phyloP scores from a whole-genome alignment of 2,888 invertebrate genomes.

The Hipparchia sbordonii region DNA sequence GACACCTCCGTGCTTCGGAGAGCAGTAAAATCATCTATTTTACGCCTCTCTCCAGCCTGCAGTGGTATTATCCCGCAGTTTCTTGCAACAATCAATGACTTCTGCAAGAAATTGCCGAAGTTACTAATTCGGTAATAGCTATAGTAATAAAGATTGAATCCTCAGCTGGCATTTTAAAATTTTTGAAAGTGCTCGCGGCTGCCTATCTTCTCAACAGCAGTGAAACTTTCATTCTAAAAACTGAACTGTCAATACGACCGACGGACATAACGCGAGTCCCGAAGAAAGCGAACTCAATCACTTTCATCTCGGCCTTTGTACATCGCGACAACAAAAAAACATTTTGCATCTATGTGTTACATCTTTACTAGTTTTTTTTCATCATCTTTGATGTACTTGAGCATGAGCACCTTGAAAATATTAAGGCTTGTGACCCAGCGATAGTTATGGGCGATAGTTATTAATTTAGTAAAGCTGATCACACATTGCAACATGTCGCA shows the following conservation, averaged over 20 bases:
- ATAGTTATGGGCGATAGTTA: conserved; percentile 41
- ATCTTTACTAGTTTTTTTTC: conserved; percentile 60
- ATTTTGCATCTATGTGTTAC: conserved; percentile 78
- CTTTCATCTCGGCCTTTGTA: conserved; percentile 71
- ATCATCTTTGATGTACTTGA: conserved; percentile 54
- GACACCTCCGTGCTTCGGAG: too few species aligned
- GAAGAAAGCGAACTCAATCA: conserved; percentile 73
- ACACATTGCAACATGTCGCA: neutral
- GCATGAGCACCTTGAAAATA: conserved; percentile 58
- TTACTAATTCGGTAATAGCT: too few species aligned
- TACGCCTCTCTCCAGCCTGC: neutral
- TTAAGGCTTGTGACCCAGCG: conserved; percentile 42
- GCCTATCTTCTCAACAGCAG: conserved; percentile 36
- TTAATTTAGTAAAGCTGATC: neutral
- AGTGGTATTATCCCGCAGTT: too few species aligned
- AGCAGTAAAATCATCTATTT: too few species aligned
- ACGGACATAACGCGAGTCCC: conserved; percentile 40
- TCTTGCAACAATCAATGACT: too few species aligned
- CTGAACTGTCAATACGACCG: conserved; percentile 56
- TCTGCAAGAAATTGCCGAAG: neutral
- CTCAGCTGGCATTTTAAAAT: conserved; percentile 23
- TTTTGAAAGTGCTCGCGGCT: conserved; percentile 32
- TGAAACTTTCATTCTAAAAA: conserved; percentile 44
- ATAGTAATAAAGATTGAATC: neutral
- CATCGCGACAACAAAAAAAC: conserved; percentile 68